Base-by-base conservation (phyloP, 2,888 invertebrate species). In the Auanema sp. region DNA sequence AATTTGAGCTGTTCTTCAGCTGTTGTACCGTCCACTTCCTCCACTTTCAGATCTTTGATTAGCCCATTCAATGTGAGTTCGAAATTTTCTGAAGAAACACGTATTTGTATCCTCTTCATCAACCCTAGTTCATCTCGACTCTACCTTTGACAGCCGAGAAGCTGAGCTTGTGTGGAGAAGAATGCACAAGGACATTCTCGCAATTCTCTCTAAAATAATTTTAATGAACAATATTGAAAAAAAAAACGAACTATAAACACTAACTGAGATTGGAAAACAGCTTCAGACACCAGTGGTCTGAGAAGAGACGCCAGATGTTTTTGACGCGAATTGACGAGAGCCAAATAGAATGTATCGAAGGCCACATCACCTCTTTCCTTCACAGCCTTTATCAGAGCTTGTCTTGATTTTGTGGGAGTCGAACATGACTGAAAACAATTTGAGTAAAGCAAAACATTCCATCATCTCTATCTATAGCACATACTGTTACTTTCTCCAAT, bases 311-410 rank as follows among this genome's bases (percentile, higher is more conserved):
- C 70, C 16, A 73, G 63, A 23, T 69, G 67, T 5, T 61, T 52
- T 50, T 74, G 71, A 14, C 68, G 65, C n/a, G 67, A 65, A 21
- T 65, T 57, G 33, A 57, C 52, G 25, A 72, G 66, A 50, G 71
- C 71, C 25, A 67, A 50, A 56, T 68, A 69, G 43, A 73, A 69
- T 25, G 63, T 64, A 60, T 73, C 67, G 62, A 57, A 73, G 52
- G 73, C 73, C 41, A 53, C 60, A 57, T 71, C 67, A 25, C 73
- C 73, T 11, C 73, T 61, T 51, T 59, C 52, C 49, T 70, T 63
- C 25, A 72, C 58, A 18, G 64, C 66, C 44, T 59, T 64, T 12
- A 72, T 50, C 11, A 21, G 8, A 25, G 47, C 41, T n/a, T n/a
- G 25, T n/a, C 43, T 14, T 21, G 14, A 18, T 24, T 21, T 24